Evolutionary conservation across 2,113 vertebrate genomes (phyloP).

Genomic region (Oncorhynchus nerka): DNA sequence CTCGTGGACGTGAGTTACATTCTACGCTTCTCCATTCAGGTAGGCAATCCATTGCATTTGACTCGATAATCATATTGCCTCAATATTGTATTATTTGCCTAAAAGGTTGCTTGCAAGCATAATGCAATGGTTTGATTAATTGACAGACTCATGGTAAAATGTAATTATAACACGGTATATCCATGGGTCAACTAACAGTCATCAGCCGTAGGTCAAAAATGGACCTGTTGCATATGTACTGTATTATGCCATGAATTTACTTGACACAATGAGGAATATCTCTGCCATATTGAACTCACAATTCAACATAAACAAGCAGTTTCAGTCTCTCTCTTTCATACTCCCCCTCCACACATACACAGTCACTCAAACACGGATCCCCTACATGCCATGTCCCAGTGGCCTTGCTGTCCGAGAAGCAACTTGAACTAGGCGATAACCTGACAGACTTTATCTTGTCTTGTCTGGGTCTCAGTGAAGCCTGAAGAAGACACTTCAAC

Average conservation of each 20-base stretch:
- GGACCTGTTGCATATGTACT: background rate
- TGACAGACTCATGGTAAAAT: background rate
- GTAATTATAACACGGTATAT: background rate
- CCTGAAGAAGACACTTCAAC: constrained; percentile 92
- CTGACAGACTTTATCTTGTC: constrained; percentile 98
- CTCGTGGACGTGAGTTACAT: constrained; percentile 39
- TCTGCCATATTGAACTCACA: background rate
- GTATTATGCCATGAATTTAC: background rate
- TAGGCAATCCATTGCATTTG: background rate
- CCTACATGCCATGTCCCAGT: constrained; percentile 70
- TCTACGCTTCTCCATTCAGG: background rate
- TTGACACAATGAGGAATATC: background rate
- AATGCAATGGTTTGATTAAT: background rate
- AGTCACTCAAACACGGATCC: constrained; percentile 48
- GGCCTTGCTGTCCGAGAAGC: constrained; percentile 82
- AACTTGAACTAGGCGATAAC: constrained; percentile 94
- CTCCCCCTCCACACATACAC: constrained; percentile 44
- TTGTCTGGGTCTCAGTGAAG: constrained; percentile 85
- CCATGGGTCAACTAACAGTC: background rate
- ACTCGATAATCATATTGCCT: background rate
- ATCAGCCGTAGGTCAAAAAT: background rate
- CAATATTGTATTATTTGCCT: background rate
- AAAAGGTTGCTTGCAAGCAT: background rate
- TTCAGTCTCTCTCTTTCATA: background rate
- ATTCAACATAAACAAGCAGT: background rate